Conservation (phyloP, 2,888 invertebrate genomes). For the Omphaloscelis lunosa region DNA sequence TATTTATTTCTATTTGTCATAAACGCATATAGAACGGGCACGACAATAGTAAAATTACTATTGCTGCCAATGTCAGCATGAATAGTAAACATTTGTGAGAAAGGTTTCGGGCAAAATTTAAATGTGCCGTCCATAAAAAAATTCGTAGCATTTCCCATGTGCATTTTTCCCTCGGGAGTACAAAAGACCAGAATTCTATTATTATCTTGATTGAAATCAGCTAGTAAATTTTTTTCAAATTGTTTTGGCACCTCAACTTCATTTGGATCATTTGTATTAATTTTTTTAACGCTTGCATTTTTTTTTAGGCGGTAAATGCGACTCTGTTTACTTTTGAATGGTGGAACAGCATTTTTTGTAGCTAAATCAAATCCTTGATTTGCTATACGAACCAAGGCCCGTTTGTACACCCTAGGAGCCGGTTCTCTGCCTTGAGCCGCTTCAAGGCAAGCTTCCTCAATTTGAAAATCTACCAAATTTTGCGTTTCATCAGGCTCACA, state of each 20-base stretch:
- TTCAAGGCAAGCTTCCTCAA: neutral
- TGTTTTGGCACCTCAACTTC: neutral
- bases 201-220: conserved; percentile 3
- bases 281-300: too few species aligned
- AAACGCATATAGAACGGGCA: too few species aligned
- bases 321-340: conserved; percentile 8
- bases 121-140: conserved; percentile 2
- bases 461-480: neutral
- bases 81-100: conserved; percentile 5
- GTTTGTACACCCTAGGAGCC: neutral
- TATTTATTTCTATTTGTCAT: too few species aligned
- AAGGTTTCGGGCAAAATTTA: conserved; percentile 7
- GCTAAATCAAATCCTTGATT: neutral
- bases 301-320: neutral
- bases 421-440: neutral
- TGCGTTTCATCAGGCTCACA: neutral
- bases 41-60: neutral
- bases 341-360: neutral
- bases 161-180: conserved; percentile 7
- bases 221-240: neutral
- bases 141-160: neutral
- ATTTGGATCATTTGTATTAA: neutral
- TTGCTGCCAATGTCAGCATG: conserved; percentile 14
- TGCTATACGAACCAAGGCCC: neutral
- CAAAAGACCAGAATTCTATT: conserved; percentile 9